Evolutionary conservation across 2,888 invertebrate species (phyloP), one percentile per base, ranked within the genome.

Genomic region (Gortyna flavago): DNA sequence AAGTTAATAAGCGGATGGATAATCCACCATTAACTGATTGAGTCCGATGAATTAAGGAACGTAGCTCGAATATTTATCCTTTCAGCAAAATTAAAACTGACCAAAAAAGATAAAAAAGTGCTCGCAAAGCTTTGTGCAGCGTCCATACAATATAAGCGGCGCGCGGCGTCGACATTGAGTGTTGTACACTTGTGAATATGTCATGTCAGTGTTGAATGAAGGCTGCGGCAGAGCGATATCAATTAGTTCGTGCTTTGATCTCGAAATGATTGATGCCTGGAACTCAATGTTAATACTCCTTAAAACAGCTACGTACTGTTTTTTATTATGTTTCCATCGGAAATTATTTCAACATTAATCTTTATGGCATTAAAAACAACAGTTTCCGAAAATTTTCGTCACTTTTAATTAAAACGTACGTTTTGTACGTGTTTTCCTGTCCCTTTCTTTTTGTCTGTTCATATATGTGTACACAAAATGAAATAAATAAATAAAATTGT

Each of bases 1-100:
- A 35, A 41, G 18, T 44, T n/a, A 51, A 80, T 66, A 25, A 29
- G 25, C 32, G 16, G 35, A 32, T 16, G 9, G 8, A 41, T 29
- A 35, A 66, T 29, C n/a, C n/a, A n/a, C n/a, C 35, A 44, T 54
- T 54, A 11, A 67, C 6, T 57, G 21, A 38, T 48, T 32, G 7
- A 61, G 35, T 35, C 13, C 62, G 5, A 44, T 66, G 25, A 41
- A 72, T 54, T 29, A n/a, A 21, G 44, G 66, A 62, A 44, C 29
- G 67, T n/a, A 75, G 57, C 32, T 38, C 18, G 9, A 67, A n/a
- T 44, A n/a, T 67, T 72, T 62, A 81, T 48, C 9, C 68, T 68
- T 25, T 57, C 62, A 48, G 67, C 66, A 35, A 48, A 76, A 82
- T 82, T 68, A 64, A 80, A 68, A 64, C 7, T 51, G n/a, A 25